These are phyloP conservation scores for Amphiura filiformis DNA, from an alignment of 35 echinoderm and acorn worm genomes.

Conservation along the genomic window DNA sequence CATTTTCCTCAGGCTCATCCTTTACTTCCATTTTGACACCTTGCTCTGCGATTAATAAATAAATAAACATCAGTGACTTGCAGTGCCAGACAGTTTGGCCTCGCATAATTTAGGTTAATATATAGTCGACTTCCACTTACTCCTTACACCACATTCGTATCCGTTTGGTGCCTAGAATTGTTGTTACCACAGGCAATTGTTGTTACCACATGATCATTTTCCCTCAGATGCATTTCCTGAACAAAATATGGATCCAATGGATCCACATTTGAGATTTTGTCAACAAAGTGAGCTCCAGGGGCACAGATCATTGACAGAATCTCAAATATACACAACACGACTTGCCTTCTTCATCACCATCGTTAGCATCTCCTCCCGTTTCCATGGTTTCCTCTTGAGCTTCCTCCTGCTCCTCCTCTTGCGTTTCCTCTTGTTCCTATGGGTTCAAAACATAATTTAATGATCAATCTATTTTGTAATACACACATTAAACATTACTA, in stretches of 20 bases:
- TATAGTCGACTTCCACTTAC: too few species aligned
- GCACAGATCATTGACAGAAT: too few species aligned
- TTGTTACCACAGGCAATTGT: too few species aligned
- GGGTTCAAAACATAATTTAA: not conserved
- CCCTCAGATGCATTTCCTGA: not conserved
- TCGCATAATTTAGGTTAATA: too few species aligned
- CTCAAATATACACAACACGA: not conserved
- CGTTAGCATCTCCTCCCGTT: not conserved
- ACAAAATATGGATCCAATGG: not conserved
- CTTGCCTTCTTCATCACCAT: not conserved
- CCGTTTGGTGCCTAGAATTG: too few species aligned
- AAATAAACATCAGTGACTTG: too few species aligned
- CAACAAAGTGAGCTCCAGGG: not conserved
- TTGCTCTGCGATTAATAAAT: too few species aligned
- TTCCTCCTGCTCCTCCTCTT: not conserved
- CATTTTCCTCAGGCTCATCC: too few species aligned
- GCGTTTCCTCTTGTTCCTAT: not conserved
- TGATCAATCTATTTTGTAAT: not conserved
- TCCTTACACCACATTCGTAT: too few species aligned
- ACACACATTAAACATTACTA: not conserved
- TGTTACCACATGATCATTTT: not conserved
- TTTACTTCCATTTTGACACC: too few species aligned
- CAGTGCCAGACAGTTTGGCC: too few species aligned
- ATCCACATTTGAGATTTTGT: not conserved
- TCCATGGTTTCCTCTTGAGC: not conserved